Evolutionary conservation across 2,113 vertebrate species (phyloP).

Genomic region (Nothocercus nigrocapillus): DNA sequence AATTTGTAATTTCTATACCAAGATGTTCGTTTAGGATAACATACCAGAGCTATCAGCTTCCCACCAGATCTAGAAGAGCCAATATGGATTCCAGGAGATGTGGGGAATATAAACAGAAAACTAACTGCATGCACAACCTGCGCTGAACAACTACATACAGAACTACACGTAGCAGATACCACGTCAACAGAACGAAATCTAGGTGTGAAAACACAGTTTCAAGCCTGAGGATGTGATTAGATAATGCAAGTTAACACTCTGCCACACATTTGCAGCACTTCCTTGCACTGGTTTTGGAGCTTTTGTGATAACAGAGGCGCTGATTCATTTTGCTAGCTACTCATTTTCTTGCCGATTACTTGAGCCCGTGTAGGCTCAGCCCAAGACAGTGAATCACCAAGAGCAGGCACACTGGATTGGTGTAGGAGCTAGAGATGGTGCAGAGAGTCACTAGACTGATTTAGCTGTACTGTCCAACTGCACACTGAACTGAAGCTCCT

Average conservation of each 20-base stretch:
- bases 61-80: neutral
- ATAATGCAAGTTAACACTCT: accelerated
- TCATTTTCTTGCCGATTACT: neutral
- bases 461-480: neutral
- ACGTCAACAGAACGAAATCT: neutral
- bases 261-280: neutral
- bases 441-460: neutral
- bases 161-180: neutral
- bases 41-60: neutral
- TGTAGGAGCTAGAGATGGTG: neutral
- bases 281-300: neutral
- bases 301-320: neutral
- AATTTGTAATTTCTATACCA: neutral
- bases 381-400: neutral
- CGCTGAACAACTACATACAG: neutral
- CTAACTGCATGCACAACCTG: neutral
- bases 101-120: neutral
- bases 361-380: neutral
- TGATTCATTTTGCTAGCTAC: neutral
- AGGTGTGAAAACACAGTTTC: neutral
- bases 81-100: neutral
- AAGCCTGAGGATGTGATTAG: neutral
- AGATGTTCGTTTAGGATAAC: neutral
- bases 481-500: neutral
- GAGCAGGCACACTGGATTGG: neutral